Conservation (phyloP, 2,888 invertebrate genomes). For the Trachelus troglodyta region DNA sequence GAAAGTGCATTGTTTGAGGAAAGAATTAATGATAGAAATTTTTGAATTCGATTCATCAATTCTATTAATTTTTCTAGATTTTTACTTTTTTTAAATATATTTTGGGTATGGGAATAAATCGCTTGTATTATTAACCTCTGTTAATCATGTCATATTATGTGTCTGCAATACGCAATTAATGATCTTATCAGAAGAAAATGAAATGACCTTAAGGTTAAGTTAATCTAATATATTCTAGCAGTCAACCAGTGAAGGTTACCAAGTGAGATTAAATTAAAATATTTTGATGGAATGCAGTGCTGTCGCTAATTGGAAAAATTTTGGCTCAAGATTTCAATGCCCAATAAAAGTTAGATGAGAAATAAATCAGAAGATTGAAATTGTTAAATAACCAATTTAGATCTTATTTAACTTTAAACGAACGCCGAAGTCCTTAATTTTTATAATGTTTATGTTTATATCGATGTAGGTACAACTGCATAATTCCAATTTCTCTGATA, state of each 20-base stretch:
- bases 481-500: neutral
- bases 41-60: neutral
- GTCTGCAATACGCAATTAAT: neutral
- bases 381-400: neutral
- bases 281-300: neutral
- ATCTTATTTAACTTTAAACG: neutral
- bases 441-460: neutral
- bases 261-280: neutral
- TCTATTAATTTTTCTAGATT: neutral
- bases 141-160: no score
- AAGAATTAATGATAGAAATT: no score
- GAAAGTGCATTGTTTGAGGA: no score
- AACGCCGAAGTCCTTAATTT: neutral
- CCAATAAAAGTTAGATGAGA: neutral
- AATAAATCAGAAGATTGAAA: neutral
- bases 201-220: neutral
- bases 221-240: neutral
- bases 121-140: no score
- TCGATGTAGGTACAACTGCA: neutral
- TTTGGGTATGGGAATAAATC: neutral
- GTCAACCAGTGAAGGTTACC: neutral
- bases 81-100: neutral
- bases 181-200: neutral
- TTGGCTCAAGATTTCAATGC: neutral
- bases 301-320: neutral